These are phyloP conservation scores for Acleris emargana DNA, from an alignment of 2,888 invertebrate genomes.

Conservation along the genomic window DNA sequence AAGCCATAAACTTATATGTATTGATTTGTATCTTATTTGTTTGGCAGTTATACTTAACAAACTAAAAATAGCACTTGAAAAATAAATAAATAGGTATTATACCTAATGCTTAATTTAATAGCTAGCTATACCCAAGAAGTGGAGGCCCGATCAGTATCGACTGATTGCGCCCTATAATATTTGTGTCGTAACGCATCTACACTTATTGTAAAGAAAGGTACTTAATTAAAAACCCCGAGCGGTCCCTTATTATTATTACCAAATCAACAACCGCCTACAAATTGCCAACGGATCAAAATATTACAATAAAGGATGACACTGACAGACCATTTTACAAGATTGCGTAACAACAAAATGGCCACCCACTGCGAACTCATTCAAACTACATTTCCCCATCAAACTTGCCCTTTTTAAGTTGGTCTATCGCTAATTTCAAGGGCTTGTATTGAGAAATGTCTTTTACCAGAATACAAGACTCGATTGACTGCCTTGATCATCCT, in stretches of 20 bases:
- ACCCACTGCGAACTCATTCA: constrained; percentile 30
- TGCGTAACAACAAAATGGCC: constrained; percentile 22
- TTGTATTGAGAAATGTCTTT: constrained; percentile 27
- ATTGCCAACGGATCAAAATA: not conserved
- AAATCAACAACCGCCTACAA: not conserved
- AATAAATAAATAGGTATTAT: no score
- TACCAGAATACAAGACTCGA: constrained; percentile 18
- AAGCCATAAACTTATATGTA: no score
- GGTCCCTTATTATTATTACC: not conserved
- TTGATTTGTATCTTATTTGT: no score
- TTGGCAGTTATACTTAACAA: no score
- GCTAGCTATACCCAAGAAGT: no score
- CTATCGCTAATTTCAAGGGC: constrained; percentile 19
- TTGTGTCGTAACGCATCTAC: no score
- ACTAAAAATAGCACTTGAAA: no score
- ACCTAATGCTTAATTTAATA: no score
- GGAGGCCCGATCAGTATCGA: no score
- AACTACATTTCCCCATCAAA: constrained; percentile 20
- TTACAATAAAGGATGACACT: constrained; percentile 22
- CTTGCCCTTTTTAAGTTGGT: constrained; percentile 27
- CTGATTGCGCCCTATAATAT: no score
- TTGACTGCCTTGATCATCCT: constrained; percentile 6
- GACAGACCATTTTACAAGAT: constrained; percentile 26
- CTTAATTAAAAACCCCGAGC: not conserved
- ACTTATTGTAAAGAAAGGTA: no score